These are phyloP conservation scores for Hemicordylus capensis DNA, from an alignment of 2,113 vertebrate species.

Conservation along the genomic window DNA sequence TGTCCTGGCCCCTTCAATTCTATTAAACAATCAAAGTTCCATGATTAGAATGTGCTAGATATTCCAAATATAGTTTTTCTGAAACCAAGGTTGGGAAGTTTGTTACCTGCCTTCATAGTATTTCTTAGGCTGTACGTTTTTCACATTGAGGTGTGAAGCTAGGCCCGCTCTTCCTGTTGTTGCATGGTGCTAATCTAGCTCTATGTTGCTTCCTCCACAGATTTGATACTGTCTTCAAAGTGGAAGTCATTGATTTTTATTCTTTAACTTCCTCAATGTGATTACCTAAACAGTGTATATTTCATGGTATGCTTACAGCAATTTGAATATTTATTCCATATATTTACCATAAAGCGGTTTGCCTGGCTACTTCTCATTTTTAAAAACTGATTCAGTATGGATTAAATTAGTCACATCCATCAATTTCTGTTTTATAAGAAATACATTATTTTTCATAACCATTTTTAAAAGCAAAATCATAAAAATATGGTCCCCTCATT, in stretches of 20 bases:
- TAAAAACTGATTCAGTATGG: conserved; percentile 22
- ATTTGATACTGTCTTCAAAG: conserved; percentile 47
- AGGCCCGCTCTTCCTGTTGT: conserved; percentile 62
- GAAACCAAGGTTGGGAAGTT: conserved; percentile 64
- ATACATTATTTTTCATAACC: conserved; percentile 31
- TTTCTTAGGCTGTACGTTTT: conserved; percentile 69
- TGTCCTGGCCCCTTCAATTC: conserved; percentile 50
- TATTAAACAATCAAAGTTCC: conserved; percentile 55
- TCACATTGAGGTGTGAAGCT: conserved; percentile 65
- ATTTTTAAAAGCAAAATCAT: conserved; percentile 8
- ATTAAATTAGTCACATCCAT: conserved; percentile 40
- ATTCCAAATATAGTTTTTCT: conserved; percentile 62
- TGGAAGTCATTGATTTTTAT: conserved; percentile 23
- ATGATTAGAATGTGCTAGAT: conserved; percentile 17
- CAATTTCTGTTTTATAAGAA: conserved; percentile 30
- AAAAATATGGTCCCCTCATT: conserved; percentile 53
- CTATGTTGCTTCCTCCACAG: conserved; percentile 51
- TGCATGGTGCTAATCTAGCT: conserved; percentile 64
- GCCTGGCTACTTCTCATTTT: conserved; percentile 24
- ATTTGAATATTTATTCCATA: conserved; percentile 30
- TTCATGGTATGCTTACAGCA: conserved; percentile 8
- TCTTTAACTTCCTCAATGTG: neutral
- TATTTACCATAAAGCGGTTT: conserved; percentile 36
- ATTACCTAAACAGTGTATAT: neutral
- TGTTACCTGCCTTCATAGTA: conserved; percentile 64